phyloP scores from a whole-genome alignment of 2,797 vertebrate genomes.

The Sebastiscus tertius region DNA sequence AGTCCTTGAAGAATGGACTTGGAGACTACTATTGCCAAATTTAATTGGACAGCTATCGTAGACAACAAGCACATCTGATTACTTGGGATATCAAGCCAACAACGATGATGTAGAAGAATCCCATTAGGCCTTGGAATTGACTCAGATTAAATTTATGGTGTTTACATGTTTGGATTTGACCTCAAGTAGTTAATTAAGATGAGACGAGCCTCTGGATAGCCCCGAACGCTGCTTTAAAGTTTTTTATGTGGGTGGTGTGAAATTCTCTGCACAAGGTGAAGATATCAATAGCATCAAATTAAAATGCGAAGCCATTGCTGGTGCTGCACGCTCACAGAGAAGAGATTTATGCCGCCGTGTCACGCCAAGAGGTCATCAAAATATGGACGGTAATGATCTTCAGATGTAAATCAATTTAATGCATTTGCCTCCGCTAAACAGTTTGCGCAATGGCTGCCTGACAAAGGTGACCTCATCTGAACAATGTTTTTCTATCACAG shows the following conservation, averaged over 20 bases:
- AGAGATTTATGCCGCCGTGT: slow-evolving; percentile 42
- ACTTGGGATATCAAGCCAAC: slow-evolving; percentile 21
- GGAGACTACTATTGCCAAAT: slow-evolving; percentile 20
- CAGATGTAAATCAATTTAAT: slow-evolving; percentile 58
- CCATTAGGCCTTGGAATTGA: slow-evolving; percentile 29
- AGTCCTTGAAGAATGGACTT: slow-evolving; percentile 36
- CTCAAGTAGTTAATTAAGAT: slow-evolving; percentile 59
- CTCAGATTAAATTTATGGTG: slow-evolving; percentile 42
- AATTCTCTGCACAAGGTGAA: slow-evolving; percentile 45
- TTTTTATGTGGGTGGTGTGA: slow-evolving; percentile 7
- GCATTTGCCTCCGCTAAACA: slow-evolving; percentile 34
- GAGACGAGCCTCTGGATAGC: slow-evolving; percentile 28
- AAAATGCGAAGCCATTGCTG: slow-evolving; percentile 29
- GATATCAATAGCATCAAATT: slow-evolving; percentile 49
- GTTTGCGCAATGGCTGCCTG: not conserved
- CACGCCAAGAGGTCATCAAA: slow-evolving; percentile 51
- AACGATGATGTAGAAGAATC: slow-evolving; percentile 34
- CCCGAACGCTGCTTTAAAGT: slow-evolving; percentile 36
- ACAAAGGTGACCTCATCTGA: slow-evolving; percentile 65
- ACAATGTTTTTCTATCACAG: slow-evolving; percentile 7
- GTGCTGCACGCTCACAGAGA: not conserved
- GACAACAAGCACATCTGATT: slow-evolving; percentile 19
- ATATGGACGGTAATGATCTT: slow-evolving; percentile 58
- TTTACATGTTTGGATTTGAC: slow-evolving; percentile 30
- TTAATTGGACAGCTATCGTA: slow-evolving; percentile 29